A percentile compares a stretch with the other conserved stretches of the same genome.
Evolutionary conservation across 2,113 vertebrate genomes (phyloP).

Genomic region (Uria aalge): DNA sequence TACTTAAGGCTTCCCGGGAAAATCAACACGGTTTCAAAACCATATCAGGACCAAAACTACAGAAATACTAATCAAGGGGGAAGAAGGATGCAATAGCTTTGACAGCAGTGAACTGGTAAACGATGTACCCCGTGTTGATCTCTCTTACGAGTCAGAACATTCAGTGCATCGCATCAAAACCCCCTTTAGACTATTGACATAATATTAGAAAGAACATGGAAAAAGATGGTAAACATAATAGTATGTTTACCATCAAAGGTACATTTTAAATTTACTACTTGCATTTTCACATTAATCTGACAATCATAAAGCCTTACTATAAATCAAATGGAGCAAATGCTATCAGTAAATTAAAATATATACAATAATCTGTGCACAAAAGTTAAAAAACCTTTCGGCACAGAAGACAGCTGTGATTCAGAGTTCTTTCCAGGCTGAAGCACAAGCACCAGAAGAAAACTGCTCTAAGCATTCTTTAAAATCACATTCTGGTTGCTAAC

Average conservation of each 20-base stretch:
- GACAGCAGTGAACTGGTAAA: not conserved
- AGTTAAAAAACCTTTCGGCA: not conserved
- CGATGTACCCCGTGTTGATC: not conserved
- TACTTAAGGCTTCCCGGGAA: not conserved
- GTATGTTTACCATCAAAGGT: not conserved
- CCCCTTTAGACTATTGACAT: not conserved
- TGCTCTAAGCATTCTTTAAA: not conserved
- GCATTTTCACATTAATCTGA: not conserved
- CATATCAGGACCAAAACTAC: not conserved
- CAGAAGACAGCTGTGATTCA: not conserved
- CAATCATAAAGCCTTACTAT: not conserved
- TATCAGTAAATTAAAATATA: not conserved
- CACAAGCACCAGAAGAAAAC: not conserved
- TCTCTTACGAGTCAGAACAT: not conserved
- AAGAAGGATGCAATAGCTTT: not conserved
- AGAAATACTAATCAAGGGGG: not conserved
- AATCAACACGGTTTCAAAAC: not conserved
- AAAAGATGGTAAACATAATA: not conserved
- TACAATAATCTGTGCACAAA: not conserved
- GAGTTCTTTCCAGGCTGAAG: not conserved
- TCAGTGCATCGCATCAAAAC: not conserved
- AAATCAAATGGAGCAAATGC: not conserved
- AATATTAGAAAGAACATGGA: not conserved
- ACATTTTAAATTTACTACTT: not conserved
- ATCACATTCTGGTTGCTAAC: not conserved